Conservation (phyloP, 2,797 vertebrate species). For the Dipus sagitta region DNA sequence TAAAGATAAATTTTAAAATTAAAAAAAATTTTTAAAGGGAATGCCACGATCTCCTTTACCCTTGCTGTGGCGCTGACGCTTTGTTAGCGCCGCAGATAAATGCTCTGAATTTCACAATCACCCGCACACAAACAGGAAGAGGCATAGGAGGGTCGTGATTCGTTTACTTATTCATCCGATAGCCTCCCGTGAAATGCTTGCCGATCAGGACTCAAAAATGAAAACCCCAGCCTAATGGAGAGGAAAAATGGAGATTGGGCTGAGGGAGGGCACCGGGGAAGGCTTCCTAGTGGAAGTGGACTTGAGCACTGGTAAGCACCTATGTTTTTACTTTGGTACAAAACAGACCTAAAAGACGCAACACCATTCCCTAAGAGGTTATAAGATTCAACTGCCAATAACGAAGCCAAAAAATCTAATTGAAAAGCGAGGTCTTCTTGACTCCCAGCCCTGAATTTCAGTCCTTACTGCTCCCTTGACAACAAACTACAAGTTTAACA, state of each 20-base stretch:
- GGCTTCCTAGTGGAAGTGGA: neutral
- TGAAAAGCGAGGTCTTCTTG: conserved; percentile 22
- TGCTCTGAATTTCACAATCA: conserved; percentile 31
- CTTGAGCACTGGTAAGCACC: neutral
- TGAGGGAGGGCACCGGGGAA: neutral
- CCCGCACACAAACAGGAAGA: conserved; percentile 18
- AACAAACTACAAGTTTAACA: conserved; percentile 43
- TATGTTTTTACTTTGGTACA: conserved; percentile 30
- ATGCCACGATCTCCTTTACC: neutral
- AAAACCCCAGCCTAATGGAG: neutral
- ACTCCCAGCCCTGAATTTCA: conserved; percentile 33
- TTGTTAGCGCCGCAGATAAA: neutral
- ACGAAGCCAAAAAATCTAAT: conserved; percentile 23
- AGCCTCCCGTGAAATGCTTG: conserved; percentile 49
- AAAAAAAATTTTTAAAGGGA: too few species aligned
- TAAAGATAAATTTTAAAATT: too few species aligned
- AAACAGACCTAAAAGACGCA: conserved; percentile 44
- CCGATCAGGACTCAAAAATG: neutral
- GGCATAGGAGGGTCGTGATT: neutral
- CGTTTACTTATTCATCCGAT: conserved; percentile 33
- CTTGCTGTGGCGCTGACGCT: neutral
- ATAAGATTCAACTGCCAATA: neutral
- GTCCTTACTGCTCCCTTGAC: neutral
- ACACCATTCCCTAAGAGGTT: neutral
- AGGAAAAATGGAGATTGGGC: neutral